Percentiles rank a stretch among this genome's conserved stretches.
Conservation (phyloP, 2,888 invertebrate species). For the Cacoxenus indagator region DNA sequence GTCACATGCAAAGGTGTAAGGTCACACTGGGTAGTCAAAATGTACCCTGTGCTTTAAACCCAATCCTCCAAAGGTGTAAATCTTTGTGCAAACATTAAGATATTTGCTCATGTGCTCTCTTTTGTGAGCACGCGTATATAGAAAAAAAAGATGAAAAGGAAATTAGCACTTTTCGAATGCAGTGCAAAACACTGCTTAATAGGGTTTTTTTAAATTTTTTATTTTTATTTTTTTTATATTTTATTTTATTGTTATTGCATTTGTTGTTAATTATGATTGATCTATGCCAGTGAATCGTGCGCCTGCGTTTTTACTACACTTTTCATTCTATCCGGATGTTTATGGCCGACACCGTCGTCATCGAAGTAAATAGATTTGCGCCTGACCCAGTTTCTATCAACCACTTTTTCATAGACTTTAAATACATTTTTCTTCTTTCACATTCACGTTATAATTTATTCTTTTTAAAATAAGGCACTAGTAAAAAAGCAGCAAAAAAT, state of each 20-base stretch:
- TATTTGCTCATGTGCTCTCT: not conserved
- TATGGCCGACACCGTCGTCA: slow-evolving; percentile 3
- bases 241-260: not conserved
- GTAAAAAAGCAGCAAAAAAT: not conserved
- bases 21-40: too few species aligned
- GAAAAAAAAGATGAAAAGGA: not conserved
- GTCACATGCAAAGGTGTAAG: too few species aligned
- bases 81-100: not conserved
- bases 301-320: not conserved
- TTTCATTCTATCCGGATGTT: slow-evolving; percentile 5
- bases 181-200: not conserved
- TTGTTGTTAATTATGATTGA: slow-evolving; percentile 48
- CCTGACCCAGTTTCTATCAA: slow-evolving; percentile 47
- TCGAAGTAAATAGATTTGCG: slow-evolving; percentile 28
- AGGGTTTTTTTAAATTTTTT: slow-evolving; percentile 9
- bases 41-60: too few species aligned
- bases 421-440: slow-evolving; percentile 17
- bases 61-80: too few species aligned
- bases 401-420: slow-evolving; percentile 44
- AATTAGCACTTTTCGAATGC: not conserved
- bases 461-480: not conserved
- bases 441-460: slow-evolving; percentile 4
- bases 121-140: not conserved
- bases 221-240: slow-evolving; percentile 7
- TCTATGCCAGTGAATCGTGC: slow-evolving; percentile 33